Conservation (phyloP, 2,113 vertebrate species). For the Clarias batrachus region DNA sequence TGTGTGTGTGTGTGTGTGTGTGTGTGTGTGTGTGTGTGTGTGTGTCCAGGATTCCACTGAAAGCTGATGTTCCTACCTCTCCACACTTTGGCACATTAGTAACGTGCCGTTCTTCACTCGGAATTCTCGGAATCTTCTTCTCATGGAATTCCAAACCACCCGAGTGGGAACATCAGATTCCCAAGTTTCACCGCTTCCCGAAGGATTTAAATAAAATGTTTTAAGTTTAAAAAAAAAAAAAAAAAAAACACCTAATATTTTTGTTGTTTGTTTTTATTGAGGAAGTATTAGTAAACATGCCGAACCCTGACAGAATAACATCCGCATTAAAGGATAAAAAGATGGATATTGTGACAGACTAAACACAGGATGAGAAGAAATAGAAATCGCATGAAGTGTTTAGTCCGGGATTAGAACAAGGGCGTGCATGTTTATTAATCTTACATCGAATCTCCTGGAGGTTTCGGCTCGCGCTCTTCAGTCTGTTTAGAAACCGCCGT, state of each 20-base stretch:
- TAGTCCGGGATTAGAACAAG: not conserved
- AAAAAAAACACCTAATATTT: not conserved
- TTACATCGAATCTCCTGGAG: not conserved
- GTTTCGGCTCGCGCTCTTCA: not conserved
- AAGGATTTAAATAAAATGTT: not conserved
- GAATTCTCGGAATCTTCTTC: not conserved
- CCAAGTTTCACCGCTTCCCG: not conserved
- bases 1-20: too few species aligned
- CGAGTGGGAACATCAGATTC: not conserved
- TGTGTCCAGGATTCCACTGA: not conserved
- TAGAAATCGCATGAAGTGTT: not conserved
- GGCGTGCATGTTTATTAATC: not conserved
- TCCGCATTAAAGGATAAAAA: not conserved
- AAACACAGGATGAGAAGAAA: not conserved
- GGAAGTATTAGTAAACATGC: not conserved
- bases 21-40: too few species aligned
- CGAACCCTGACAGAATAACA: not conserved
- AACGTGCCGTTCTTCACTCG: not conserved
- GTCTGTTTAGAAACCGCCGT: not conserved
- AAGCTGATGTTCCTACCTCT: not conserved
- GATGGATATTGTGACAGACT: not conserved
- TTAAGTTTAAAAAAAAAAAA: not conserved
- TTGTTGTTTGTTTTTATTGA: not conserved
- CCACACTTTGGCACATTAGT: too few species aligned
- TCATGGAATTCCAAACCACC: not conserved